Conservation (phyloP, 2,797 vertebrate genomes). For the Alectoris magna region DNA sequence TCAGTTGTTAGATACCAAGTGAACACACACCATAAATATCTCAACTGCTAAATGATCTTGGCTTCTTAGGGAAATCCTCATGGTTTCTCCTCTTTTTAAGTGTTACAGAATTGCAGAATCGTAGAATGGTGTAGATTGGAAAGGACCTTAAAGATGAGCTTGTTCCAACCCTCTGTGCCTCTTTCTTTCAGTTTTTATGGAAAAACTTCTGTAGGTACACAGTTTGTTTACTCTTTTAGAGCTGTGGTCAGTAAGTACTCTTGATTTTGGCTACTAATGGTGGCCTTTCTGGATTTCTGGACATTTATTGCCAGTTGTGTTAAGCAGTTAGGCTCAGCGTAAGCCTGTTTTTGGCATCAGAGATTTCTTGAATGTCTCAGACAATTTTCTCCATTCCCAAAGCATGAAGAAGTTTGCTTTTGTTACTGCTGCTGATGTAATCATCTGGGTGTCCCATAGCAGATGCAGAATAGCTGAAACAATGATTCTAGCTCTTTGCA, state of each 20-base stretch:
- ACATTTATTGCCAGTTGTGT: not conserved
- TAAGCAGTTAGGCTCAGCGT: not conserved
- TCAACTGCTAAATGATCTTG: not conserved
- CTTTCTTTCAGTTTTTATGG: not conserved
- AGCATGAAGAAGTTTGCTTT: not conserved
- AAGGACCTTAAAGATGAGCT: not conserved
- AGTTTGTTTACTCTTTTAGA: not conserved
- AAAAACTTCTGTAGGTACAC: not conserved
- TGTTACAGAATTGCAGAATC: not conserved
- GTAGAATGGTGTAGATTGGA: not conserved
- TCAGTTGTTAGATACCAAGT: not conserved
- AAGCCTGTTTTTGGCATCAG: not conserved
- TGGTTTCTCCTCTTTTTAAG: not conserved
- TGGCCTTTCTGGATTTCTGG: not conserved
- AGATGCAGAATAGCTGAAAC: not conserved
- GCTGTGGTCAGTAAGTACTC: not conserved
- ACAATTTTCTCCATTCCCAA: not conserved
- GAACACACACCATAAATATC: not conserved
- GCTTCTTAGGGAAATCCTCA: not conserved
- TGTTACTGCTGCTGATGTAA: not conserved
- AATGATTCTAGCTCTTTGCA: not conserved
- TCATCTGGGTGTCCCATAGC: not conserved
- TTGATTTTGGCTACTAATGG: not conserved
- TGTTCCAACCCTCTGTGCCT: not conserved
- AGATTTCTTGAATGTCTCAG: conserved; percentile 3